A percentile compares a stretch with the other conserved stretches of the same genome.
Evolutionary conservation across 1,140 invertebrate species (phyloP).

Genomic region (Neomicropteryx cornuta): DNA sequence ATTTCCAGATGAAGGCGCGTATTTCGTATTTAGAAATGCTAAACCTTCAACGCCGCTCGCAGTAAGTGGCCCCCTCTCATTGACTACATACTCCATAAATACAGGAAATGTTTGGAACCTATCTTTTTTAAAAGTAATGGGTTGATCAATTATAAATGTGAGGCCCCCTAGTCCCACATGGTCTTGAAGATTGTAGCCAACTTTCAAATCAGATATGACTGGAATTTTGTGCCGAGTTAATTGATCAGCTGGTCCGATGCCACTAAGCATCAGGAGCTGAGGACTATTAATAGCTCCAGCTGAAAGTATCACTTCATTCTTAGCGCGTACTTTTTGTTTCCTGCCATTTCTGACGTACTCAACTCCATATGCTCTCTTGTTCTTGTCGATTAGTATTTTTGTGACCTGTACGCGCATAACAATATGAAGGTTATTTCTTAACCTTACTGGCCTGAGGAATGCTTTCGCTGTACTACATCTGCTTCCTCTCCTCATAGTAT

Average conservation of each 20-base stretch:
- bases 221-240: constrained; percentile 64
- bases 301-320: constrained; percentile 68
- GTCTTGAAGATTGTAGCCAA: constrained; percentile 76
- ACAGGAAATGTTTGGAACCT: constrained; percentile 67
- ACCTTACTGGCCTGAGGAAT: constrained; percentile 69
- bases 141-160: constrained; percentile 70
- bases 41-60: constrained; percentile 70
- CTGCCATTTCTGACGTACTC: constrained; percentile 57
- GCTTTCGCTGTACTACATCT: constrained; percentile 84
- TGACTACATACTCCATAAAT: constrained; percentile 69
- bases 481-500: constrained; percentile 72
- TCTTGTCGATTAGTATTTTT: constrained; percentile 55
- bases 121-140: constrained; percentile 64
- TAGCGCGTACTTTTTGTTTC: constrained; percentile 51
- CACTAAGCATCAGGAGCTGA: constrained; percentile 81
- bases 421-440: constrained; percentile 71
- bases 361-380: constrained; percentile 64
- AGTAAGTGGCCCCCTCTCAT: constrained; percentile 71
- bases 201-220: constrained; percentile 60
- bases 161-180: constrained; percentile 74
- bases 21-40: constrained; percentile 76
- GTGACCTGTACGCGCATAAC: constrained; percentile 67
- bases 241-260: constrained; percentile 72
- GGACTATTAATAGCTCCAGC: constrained; percentile 73
- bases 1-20: constrained; percentile 55